Percentiles rank a stretch among this genome's conserved stretches.
These are phyloP conservation scores for Acipenser transmontanus DNA, from an alignment of 2,797 vertebrate genomes.

Conservation along the genomic window DNA sequence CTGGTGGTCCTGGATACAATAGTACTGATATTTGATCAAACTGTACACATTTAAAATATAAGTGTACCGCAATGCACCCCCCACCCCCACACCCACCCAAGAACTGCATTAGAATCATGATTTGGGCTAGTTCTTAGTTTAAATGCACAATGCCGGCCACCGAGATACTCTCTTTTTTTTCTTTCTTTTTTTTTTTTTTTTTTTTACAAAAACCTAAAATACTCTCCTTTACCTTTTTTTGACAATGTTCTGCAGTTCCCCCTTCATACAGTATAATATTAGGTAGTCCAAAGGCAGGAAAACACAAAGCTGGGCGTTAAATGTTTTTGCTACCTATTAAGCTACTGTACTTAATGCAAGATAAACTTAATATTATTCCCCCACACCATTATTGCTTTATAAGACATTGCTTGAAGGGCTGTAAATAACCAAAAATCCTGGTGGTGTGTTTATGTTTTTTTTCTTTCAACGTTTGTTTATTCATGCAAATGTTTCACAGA, in stretches of 20 bases:
- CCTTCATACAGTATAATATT: neutral
- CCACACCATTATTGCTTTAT: slow-evolving; percentile 59
- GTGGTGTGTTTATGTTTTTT: slow-evolving; percentile 35
- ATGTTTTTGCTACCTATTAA: no score
- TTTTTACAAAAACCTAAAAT: neutral
- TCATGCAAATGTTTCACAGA: slow-evolving; percentile 39
- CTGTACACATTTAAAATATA: slow-evolving; percentile 35
- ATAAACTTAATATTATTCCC: slow-evolving; percentile 29
- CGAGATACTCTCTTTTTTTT: no score
- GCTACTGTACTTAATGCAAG: slow-evolving; percentile 34
- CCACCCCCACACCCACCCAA: no score
- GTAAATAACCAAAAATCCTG: slow-evolving; percentile 18
- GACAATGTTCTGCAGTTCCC: neutral
- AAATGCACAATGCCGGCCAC: no score
- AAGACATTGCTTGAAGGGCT: slow-evolving; percentile 22
- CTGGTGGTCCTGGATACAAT: slow-evolving; percentile 15
- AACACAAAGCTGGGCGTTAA: neutral
- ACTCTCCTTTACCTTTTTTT: slow-evolving; percentile 10
- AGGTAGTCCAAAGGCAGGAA: neutral
- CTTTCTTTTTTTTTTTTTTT: no score
- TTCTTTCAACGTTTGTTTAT: slow-evolving; percentile 19
- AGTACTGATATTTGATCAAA: slow-evolving; percentile 41
- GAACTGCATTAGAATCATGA: no score
- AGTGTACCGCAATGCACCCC: neutral
- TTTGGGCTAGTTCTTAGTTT: no score